Evolutionary conservation across 2,797 vertebrate genomes (phyloP).

Genomic region (Cyclura pinguis): DNA sequence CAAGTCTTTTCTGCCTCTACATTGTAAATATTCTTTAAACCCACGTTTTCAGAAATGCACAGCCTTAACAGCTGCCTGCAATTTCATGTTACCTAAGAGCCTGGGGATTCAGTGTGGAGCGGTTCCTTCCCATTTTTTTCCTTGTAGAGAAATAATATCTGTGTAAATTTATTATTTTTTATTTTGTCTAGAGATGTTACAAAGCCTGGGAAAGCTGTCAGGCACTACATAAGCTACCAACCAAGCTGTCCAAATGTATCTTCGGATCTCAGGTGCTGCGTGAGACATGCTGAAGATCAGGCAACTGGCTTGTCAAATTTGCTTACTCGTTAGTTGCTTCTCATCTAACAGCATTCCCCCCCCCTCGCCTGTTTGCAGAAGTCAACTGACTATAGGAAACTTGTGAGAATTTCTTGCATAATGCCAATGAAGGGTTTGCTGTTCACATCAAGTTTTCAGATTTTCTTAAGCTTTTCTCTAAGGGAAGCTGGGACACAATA

Average conservation of each 20-base stretch:
- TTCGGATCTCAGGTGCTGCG: slow-evolving; percentile 10
- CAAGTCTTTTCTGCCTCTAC: neutral
- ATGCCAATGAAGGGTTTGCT: neutral
- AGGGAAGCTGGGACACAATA: neutral
- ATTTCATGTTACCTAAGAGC: neutral
- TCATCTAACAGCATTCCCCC: neutral
- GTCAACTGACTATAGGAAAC: neutral
- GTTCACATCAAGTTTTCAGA: neutral
- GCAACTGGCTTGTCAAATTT: slow-evolving; percentile 38
- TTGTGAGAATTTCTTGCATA: neutral
- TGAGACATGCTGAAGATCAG: slow-evolving; percentile 11
- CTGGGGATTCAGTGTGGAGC: neutral
- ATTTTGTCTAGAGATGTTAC: neutral
- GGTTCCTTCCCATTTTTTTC: neutral
- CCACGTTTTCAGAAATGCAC: neutral
- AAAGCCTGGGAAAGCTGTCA: neutral
- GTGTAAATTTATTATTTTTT: neutral
- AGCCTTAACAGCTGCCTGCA: neutral
- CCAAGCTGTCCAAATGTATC: slow-evolving; percentile 19
- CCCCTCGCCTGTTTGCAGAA: neutral
- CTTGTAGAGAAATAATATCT: neutral
- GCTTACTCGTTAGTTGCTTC: slow-evolving; percentile 6
- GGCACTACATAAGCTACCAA: slow-evolving; percentile 5
- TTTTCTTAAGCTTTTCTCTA: neutral
- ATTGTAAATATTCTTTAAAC: neutral